Percentiles rank a stretch among this genome's conserved stretches.
Evolutionary conservation across 1,140 invertebrate species (phyloP).

Genomic region (Zaprionus vittiger): DNA sequence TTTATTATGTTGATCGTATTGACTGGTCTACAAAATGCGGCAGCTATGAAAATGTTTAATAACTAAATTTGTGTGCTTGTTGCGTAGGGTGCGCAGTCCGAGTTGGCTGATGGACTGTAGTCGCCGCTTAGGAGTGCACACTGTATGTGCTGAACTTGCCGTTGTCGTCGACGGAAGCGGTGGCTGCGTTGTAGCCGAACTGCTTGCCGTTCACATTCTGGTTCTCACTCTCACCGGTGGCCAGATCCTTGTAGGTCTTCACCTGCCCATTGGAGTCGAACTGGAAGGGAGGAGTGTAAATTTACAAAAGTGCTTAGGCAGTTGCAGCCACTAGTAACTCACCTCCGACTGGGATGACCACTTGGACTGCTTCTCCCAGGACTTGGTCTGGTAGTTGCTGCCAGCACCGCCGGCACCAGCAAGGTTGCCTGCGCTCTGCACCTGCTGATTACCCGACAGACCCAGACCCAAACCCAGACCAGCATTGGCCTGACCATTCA

Average conservation of each 20-base stretch:
- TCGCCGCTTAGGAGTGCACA: constrained; percentile 71
- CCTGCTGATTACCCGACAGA: constrained; percentile 12
- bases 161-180: constrained; percentile 83
- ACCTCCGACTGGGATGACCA: constrained; percentile 83
- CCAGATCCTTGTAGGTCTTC: constrained; percentile 81
- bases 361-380: constrained; percentile 84
- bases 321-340: background rate
- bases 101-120: background rate
- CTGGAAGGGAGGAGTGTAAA: constrained; percentile 33
- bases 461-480: constrained; percentile 42
- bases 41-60: constrained; percentile 8
- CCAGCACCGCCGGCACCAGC: constrained; percentile 50
- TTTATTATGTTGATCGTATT: constrained; percentile 23
- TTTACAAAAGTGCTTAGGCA: background rate
- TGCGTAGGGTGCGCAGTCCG: no score
- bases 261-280: constrained; percentile 68
- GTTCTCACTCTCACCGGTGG: constrained; percentile 81
- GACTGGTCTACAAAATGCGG: constrained; percentile 10
- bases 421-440: constrained; percentile 44
- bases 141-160: constrained; percentile 81
- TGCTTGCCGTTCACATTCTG: constrained; percentile 76
- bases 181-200: constrained; percentile 78
- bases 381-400: constrained; percentile 73
- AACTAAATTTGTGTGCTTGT: background rate
- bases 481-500: constrained; percentile 40